Conservation (phyloP, 1,140 invertebrate species). For the Gryon sp. region DNA sequence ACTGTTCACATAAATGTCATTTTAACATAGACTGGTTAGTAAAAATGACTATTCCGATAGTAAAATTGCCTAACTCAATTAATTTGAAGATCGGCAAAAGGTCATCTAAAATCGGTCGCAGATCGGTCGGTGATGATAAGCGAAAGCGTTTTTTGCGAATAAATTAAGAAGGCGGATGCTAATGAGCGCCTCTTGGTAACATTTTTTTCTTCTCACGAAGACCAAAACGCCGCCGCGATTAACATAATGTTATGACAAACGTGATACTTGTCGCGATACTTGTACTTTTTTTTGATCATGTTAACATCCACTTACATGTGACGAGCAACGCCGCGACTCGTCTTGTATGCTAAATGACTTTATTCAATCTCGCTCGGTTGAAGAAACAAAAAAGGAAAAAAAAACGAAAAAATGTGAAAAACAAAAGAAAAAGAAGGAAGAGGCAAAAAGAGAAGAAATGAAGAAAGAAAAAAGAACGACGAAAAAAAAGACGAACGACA, state of each 20-base stretch:
- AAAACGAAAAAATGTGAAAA: too few species aligned
- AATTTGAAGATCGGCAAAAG: conserved; percentile 56
- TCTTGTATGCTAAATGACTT: conserved; percentile 45
- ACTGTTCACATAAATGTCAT: conserved; percentile 18
- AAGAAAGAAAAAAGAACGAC: conserved; percentile 34
- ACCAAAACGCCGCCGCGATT: conserved; percentile 44
- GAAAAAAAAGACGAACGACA: conserved; percentile 23
- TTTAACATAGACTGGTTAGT: not conserved
- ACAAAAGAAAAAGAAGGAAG: not conserved
- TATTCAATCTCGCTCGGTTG: conserved; percentile 10
- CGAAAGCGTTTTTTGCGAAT: conserved; percentile 20
- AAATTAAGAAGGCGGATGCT: conserved; percentile 56
- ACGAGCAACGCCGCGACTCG: conserved; percentile 19
- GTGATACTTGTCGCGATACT: conserved; percentile 48
- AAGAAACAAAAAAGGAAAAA: not conserved
- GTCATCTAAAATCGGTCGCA: conserved; percentile 44
- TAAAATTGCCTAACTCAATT: conserved; percentile 57
- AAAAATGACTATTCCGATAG: conserved; percentile 35
- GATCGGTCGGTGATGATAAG: conserved; percentile 37
- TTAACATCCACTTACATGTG: conserved; percentile 55
- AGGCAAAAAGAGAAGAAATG: conserved; percentile 1
- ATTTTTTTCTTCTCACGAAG: conserved; percentile 60
- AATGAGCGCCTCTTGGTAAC: conserved; percentile 40
- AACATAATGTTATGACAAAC: conserved; percentile 62
- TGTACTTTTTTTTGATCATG: conserved; percentile 44